Evolutionary conservation across 2,113 vertebrate species (phyloP).

Genomic region (Microtus richardsoni): DNA sequence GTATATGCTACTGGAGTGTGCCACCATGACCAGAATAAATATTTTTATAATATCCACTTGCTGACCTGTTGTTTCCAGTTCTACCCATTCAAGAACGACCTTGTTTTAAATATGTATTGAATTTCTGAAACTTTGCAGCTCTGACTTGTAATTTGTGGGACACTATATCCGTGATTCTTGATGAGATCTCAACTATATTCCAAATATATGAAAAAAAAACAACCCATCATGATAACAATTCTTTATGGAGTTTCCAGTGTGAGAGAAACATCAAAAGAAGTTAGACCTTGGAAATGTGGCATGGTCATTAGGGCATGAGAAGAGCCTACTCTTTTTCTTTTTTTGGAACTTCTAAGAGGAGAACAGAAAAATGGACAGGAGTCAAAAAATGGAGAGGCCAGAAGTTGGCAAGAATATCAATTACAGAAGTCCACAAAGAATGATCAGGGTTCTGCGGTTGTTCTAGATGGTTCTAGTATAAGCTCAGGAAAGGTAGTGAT

Average conservation of each 20-base stretch:
- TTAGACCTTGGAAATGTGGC: not conserved
- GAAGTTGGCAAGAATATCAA: not conserved
- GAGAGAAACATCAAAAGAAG: not conserved
- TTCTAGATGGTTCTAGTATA: not conserved
- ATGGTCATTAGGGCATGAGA: not conserved
- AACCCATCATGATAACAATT: not conserved
- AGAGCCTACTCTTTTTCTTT: not conserved
- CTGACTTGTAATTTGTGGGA: not conserved
- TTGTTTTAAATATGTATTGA: not conserved
- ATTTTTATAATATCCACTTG: not conserved
- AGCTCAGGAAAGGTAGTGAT: not conserved
- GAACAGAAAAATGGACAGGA: not conserved
- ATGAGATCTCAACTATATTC: rapidly evolving
- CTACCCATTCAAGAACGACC: not conserved
- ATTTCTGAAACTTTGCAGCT: not conserved
- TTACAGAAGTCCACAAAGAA: not conserved
- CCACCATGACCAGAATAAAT: not conserved
- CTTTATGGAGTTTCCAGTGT: not conserved
- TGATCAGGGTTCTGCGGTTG: rapidly evolving
- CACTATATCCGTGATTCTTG: not conserved
- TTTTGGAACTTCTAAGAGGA: not conserved
- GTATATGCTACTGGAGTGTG: no score
- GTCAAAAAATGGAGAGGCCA: not conserved
- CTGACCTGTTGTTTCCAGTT: not conserved
- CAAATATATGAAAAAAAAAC: not conserved